These are phyloP conservation scores for Epizoanthus rinbou DNA, from an alignment of 92 coral and sea anemone genomes.

Conservation along the genomic window DNA sequence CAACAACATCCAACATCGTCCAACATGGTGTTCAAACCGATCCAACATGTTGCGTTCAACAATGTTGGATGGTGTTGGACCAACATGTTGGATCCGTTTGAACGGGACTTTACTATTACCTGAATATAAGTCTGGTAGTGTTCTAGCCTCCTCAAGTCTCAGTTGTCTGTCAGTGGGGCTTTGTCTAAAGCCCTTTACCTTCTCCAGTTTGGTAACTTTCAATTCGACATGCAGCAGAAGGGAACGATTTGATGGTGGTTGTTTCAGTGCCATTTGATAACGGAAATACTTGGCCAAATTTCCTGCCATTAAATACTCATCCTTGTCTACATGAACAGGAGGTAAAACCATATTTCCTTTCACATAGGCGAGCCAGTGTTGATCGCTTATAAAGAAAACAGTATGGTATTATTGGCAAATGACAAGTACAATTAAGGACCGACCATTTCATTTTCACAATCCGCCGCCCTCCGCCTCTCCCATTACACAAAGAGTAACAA, in stretches of 20 bases:
- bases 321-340: not conserved
- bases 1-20: too few species aligned
- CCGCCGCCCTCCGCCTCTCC: too few species aligned
- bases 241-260: not conserved
- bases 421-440: not conserved
- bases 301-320: not conserved
- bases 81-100: too few species aligned
- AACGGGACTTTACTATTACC: too few species aligned
- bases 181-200: not conserved
- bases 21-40: too few species aligned
- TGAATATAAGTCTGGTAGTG: not conserved
- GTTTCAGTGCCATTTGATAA: conserved; percentile 5
- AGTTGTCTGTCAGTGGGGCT: not conserved
- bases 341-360: conserved; percentile 12
- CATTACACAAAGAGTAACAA: too few species aligned
- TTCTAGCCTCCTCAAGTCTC: conserved; percentile 19
- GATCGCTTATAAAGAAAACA: not conserved
- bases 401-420: not conserved
- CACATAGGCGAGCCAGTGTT: not conserved
- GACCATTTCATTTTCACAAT: too few species aligned
- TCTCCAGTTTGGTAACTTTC: not conserved
- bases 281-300: conserved; percentile 11
- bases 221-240: conserved; percentile 13
- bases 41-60: too few species aligned
- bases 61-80: too few species aligned